phyloP scores from a whole-genome alignment of 2,797 vertebrate species.

The Pogonophryne albipinna region DNA sequence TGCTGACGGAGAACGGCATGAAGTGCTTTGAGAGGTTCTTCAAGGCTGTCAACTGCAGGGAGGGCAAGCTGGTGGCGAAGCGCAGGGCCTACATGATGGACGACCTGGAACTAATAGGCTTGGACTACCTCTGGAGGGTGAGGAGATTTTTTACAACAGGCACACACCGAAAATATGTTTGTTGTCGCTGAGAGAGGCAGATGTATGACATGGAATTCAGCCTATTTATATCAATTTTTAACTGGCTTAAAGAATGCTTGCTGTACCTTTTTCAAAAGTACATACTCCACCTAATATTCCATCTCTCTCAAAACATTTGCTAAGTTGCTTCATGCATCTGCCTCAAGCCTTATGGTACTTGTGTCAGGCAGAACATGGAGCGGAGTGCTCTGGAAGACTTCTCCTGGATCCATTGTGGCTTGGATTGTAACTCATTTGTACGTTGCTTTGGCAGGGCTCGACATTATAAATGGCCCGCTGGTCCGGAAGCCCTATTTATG shows the following conservation, averaged over 20 bases:
- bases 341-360: not conserved
- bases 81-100: constrained; percentile 99
- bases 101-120: constrained; percentile 98
- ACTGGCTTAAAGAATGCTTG: not conserved
- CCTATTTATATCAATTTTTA: no score
- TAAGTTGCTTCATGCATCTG: not conserved
- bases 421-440: not conserved
- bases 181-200: not conserved
- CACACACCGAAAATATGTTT: not conserved
- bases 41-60: constrained; percentile 99
- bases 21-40: constrained; percentile 99
- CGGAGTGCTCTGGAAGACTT: not conserved
- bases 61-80: constrained; percentile 98
- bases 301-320: not conserved
- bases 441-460: not conserved
- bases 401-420: not conserved
- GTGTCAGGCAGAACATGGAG: not conserved
- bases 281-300: not conserved
- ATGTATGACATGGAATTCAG: not conserved
- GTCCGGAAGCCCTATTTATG: no score
- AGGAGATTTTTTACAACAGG: constrained; percentile 59
- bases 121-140: constrained; percentile 99
- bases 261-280: not conserved
- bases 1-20: constrained; percentile 99
- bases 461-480: no score